Percentiles rank a stretch among this genome's conserved stretches.
These are phyloP conservation scores for Oscheius sp. DNA, from an alignment of 2,888 invertebrate genomes.

Conservation along the genomic window DNA sequence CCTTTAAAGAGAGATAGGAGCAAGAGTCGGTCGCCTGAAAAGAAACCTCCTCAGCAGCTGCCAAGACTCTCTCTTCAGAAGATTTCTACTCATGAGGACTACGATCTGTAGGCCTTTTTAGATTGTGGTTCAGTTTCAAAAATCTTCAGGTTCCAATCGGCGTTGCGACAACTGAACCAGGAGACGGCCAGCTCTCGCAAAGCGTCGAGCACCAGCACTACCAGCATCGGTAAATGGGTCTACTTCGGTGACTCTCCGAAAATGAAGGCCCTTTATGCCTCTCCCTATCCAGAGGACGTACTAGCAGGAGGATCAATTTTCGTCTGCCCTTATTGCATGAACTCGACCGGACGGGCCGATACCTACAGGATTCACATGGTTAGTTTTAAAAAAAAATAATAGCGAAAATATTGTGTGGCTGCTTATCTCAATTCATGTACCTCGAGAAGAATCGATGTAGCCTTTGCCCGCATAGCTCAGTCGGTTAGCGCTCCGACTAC, in stretches of 20 bases:
- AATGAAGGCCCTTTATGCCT: conserved; percentile 46
- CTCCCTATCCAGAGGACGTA: conserved; percentile 53
- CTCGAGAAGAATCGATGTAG: too few species aligned
- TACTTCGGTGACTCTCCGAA: conserved; percentile 29
- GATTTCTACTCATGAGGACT: conserved; percentile 27
- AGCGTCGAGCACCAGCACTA: not conserved
- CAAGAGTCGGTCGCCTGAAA: conserved; percentile 28
- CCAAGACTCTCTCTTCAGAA: conserved; percentile 1
- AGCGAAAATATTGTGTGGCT: too few species aligned
- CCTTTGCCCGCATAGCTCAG: too few species aligned
- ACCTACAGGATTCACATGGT: conserved; percentile 53
- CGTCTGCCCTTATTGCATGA: conserved; percentile 61
- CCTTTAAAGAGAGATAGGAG: conserved; percentile 20
- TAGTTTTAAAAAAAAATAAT: not conserved
- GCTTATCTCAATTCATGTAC: too few species aligned
- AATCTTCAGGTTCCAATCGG: conserved; percentile 8
- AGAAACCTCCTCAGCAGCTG: not conserved
- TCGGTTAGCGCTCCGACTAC: too few species aligned
- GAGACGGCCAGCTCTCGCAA: not conserved
- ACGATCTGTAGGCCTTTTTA: conserved; percentile 23
- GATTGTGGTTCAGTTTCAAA: not conserved
- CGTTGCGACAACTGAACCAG: not conserved
- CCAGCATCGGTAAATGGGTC: conserved; percentile 34
- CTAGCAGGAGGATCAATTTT: conserved; percentile 43
- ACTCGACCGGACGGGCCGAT: conserved; percentile 37